Base-by-base conservation (phyloP, 1,140 invertebrate species). In the Hypsibius dujardini region DNA sequence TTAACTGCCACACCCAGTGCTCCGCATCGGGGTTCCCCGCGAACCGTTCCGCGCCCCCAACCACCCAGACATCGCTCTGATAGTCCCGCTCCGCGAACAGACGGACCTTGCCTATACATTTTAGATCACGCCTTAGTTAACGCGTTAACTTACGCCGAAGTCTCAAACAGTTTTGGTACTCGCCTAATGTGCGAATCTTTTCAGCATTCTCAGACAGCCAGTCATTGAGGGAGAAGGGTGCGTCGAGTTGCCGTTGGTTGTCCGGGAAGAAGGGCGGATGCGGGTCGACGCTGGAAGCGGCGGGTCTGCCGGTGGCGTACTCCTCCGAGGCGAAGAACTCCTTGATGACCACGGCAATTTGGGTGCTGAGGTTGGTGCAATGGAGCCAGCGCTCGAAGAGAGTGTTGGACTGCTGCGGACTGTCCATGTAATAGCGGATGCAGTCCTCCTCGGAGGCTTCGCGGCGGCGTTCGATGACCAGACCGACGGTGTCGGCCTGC, bases 311-410 rank as follows among this genome's bases (percentile, higher is more conserved):
- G 7, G 82, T 85, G 74, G 79, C 80, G 74, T 77, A 75, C 73
- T 83, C 79, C 72, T 83, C 79, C 1, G 80, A 81, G 1, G 73
- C 76, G 67, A 79, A 78, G 72, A 79, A 85, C 76, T 80, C 81
- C 73, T 82, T 79, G n/a, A 85, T 85, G 40, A 84, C 73, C 45
- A 83, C 82, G 2, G 74, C 79, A 28, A 85, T 76, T 75, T 85
- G 81, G 46, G 78, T 77, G 2, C 83, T 83, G 2, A 85, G 78
- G 76, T 85, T 83, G 67, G 78, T 77, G 76, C 83, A 83, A 72
- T 85, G 78, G 75, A 86, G 84, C 84, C 84, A 85, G 71, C 80
- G 76, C 75, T 85, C 84, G 77, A 79, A 85, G 3, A 85, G 75
- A 2, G 79, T 77, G 14, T 81, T 76, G 2, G 76, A 74, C 28